Conservation (phyloP, 2,888 invertebrate genomes). For the Cylindroiulus punctatus region DNA sequence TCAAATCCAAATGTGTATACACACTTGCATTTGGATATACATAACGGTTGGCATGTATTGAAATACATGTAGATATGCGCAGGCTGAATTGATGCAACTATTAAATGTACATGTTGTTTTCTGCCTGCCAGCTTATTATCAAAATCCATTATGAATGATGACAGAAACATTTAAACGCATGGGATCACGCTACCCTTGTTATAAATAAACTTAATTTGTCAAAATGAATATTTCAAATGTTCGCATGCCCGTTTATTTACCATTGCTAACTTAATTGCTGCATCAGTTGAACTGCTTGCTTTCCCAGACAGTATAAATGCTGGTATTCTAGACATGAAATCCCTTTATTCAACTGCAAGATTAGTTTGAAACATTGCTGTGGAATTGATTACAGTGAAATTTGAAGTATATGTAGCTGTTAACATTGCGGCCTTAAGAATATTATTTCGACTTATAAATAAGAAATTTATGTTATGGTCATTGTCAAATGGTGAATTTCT, state of each 20-base stretch:
- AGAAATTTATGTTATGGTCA: too few relatives aligned
- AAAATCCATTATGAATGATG: slow-evolving; percentile 2
- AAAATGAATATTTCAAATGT: neutral
- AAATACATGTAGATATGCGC: neutral
- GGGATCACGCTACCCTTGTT: neutral
- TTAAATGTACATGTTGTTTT: slow-evolving; percentile 1
- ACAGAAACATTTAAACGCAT: neutral
- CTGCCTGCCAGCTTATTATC: neutral
- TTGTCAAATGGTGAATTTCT: too few relatives aligned
- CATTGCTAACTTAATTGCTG: neutral
- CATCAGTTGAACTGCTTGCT: too few relatives aligned
- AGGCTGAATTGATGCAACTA: neutral
- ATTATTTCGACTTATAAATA: too few relatives aligned
- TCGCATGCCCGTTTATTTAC: neutral
- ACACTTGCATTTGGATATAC: neutral
- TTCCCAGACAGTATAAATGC: neutral
- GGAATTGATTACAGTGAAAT: too few relatives aligned
- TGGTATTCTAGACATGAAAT: neutral
- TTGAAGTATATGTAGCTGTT: too few relatives aligned
- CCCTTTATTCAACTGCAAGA: neutral
- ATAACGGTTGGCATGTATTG: neutral
- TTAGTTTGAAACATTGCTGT: neutral
- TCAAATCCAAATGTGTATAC: neutral
- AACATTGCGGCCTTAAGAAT: too few relatives aligned
- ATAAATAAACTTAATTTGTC: slow-evolving; percentile 4